These are phyloP conservation scores for Dynastes grantii DNA, from an alignment of 2,888 invertebrate genomes.

Conservation along the genomic window DNA sequence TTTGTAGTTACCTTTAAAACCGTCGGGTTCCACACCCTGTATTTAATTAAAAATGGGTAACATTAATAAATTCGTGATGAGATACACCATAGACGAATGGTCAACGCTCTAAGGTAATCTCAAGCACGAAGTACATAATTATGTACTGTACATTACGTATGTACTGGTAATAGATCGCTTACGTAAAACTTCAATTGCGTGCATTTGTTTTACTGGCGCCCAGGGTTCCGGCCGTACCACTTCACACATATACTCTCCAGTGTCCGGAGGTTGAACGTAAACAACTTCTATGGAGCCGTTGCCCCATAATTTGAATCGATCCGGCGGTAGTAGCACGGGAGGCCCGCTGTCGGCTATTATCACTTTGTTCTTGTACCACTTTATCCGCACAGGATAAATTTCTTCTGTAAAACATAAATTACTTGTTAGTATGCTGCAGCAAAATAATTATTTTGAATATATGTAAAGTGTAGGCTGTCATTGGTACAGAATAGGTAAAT, in stretches of 20 bases:
- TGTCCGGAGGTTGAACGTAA: conserved; percentile 74
- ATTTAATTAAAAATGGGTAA: too few relatives aligned
- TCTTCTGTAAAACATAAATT: conserved; percentile 69
- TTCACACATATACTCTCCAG: conserved; percentile 81
- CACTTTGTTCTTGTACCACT: conserved; percentile 80
- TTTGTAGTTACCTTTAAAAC: too few relatives aligned
- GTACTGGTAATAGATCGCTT: conserved; percentile 66
- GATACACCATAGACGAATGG: neutral
- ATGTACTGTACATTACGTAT: conserved; percentile 5
- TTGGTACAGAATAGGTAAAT: too few relatives aligned
- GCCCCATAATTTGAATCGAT: conserved; percentile 77
- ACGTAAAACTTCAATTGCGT: conserved; percentile 87
- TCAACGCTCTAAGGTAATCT: neutral
- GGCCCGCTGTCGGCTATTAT: conserved; percentile 73
- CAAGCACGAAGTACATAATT: neutral
- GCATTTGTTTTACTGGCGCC: conserved; percentile 81
- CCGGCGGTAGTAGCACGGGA: conserved; percentile 67
- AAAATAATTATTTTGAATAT: too few relatives aligned
- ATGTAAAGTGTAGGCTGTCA: too few relatives aligned
- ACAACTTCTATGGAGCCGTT: conserved; percentile 83
- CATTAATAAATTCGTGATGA: neutral
- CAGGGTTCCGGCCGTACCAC: conserved; percentile 78
- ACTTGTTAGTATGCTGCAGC: neutral
- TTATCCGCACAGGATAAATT: conserved; percentile 73
- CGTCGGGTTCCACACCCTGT: too few relatives aligned